Evolutionary conservation across 2,113 vertebrate genomes (phyloP).

Genomic region (Sceloporus tristichus): DNA sequence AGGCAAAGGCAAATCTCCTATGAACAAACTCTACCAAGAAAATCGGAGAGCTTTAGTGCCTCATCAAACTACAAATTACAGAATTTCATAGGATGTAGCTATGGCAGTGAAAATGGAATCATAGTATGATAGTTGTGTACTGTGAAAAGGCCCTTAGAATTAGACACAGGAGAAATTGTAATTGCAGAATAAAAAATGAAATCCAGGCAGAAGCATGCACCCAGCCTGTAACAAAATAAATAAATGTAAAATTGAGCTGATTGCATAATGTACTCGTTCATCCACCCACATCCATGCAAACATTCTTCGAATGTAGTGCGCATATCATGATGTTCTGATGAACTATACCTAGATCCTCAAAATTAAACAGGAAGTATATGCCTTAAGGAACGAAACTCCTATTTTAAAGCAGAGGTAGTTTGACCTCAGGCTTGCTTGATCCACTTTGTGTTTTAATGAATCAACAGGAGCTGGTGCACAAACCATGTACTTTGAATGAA

Average conservation of each 20-base stretch:
- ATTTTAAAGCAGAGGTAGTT: neutral
- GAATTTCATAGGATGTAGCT: neutral
- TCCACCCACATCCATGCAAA: conserved; percentile 2
- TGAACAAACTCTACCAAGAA: too few species aligned
- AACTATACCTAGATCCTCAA: neutral
- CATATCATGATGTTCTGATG: neutral
- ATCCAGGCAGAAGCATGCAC: neutral
- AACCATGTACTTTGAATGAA: too few species aligned
- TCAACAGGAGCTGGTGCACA: too few species aligned
- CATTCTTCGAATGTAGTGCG: conserved; percentile 3
- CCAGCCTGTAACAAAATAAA: neutral
- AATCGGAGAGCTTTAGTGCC: too few species aligned
- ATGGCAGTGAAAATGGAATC: too few species aligned
- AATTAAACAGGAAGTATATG: neutral
- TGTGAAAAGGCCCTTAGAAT: neutral
- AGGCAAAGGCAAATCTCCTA: too few species aligned
- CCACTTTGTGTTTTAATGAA: too few species aligned
- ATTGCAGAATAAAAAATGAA: neutral
- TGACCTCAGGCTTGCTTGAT: too few species aligned
- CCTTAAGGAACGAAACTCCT: neutral
- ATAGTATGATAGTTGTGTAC: too few species aligned
- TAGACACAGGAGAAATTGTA: neutral
- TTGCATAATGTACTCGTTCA: conserved; percentile 16
- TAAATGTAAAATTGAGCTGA: neutral
- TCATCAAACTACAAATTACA: too few species aligned